Evolutionary conservation across 2,113 vertebrate species (phyloP).

Genomic region (Microcebus jonahi): DNA sequence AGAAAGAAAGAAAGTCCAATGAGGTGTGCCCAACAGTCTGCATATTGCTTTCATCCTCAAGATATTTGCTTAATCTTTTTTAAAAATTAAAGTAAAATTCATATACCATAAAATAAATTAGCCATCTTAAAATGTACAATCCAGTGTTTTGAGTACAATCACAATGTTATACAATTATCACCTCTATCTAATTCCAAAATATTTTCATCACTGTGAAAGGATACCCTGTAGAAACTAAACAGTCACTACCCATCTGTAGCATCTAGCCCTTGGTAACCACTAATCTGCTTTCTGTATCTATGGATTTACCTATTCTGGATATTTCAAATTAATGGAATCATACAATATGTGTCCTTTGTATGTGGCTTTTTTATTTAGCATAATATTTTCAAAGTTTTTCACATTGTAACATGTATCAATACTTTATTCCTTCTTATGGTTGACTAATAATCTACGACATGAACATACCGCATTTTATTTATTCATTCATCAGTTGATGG

Average conservation of each 20-base stretch:
- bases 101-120: neutral
- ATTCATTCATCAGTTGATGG: neutral
- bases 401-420: neutral
- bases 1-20: neutral
- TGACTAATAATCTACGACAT: neutral
- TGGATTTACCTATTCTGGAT: neutral
- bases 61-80: neutral
- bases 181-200: neutral
- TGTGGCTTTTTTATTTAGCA: neutral
- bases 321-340: neutral
- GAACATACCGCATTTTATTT: neutral
- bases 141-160: neutral
- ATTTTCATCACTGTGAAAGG: neutral
- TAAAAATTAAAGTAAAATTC: neutral
- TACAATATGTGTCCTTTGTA: neutral
- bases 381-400: neutral
- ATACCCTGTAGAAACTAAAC: neutral
- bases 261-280: neutral
- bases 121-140: neutral
- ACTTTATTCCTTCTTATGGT: neutral
- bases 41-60: neutral
- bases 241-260: neutral
- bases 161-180: neutral
- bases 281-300: neutral
- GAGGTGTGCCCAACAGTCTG: neutral